A percentile compares a stretch with the other conserved stretches of the same genome.
These are phyloP conservation scores for Borostomias antarcticus DNA, from an alignment of 2,797 vertebrate species.

Conservation along the genomic window DNA sequence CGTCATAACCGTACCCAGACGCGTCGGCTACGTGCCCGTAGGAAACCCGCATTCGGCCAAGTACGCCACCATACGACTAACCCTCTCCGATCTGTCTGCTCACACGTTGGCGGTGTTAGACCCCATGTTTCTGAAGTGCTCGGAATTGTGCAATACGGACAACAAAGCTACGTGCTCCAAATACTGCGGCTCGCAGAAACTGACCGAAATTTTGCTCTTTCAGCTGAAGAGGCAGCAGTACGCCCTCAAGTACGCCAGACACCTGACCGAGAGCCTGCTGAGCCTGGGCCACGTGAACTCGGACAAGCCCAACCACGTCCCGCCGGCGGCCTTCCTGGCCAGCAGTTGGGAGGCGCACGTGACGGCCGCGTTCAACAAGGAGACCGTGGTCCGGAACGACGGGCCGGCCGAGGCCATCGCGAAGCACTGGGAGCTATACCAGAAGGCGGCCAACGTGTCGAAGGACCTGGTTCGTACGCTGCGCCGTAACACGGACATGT, in stretches of 20 bases:
- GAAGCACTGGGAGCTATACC: background rate
- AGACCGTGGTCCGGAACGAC: background rate
- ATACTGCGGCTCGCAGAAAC: background rate
- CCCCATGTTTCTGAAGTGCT: slow-evolving; percentile 7
- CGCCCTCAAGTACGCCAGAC: background rate
- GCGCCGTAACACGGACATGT: background rate
- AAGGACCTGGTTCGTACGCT: background rate
- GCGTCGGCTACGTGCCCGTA: slow-evolving; percentile 1
- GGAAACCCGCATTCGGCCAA: slow-evolving; percentile 4
- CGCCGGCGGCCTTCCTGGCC: background rate
- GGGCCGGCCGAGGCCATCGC: background rate
- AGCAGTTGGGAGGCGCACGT: background rate
- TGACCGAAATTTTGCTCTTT: background rate
- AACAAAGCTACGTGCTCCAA: background rate
- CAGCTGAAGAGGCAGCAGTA: background rate
- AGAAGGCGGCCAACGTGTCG: background rate
- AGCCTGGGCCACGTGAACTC: background rate
- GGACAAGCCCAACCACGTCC: background rate
- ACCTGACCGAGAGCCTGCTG: slow-evolving; percentile 2
- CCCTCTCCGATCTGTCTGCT: background rate
- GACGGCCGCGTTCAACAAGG: background rate
- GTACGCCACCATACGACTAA: background rate
- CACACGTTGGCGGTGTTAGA: slow-evolving; percentile 2
- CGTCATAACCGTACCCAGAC: slow-evolving; percentile 5
- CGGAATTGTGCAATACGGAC: background rate